Evolutionary conservation across 2,888 invertebrate genomes (phyloP).

Genomic region (Syrista parreyssii): DNA sequence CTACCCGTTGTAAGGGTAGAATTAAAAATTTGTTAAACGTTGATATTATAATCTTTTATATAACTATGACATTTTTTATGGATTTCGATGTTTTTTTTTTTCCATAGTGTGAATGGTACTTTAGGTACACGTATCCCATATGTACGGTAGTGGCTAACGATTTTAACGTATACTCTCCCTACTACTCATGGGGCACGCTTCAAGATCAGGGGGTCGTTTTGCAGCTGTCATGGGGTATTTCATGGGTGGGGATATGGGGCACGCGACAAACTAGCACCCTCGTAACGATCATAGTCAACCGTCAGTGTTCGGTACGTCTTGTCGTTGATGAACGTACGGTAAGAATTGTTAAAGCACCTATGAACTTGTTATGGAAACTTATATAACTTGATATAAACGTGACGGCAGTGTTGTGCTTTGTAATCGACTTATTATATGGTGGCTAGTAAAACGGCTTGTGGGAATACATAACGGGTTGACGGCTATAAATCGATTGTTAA

Average conservation of each 20-base stretch:
- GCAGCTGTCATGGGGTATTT: slow-evolving; percentile 34
- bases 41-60: not conserved
- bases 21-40: too few species aligned
- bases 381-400: not conserved
- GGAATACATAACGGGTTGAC: not conserved
- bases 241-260: slow-evolving; percentile 43
- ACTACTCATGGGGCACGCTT: slow-evolving; percentile 21
- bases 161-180: not conserved
- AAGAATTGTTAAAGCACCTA: not conserved
- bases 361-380: not conserved
- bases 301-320: slow-evolving; percentile 4
- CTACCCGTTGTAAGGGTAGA: too few species aligned
- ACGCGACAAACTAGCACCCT: slow-evolving; percentile 38
- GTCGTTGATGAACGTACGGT: not conserved
- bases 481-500: not conserved
- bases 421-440: not conserved
- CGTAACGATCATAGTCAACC: slow-evolving; percentile 18
- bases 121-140: not conserved
- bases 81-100: not conserved
- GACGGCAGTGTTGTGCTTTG: not conserved
- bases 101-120: not conserved
- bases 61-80: not conserved
- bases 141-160: not conserved
- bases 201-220: slow-evolving; percentile 30
- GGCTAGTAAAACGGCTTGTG: not conserved